Conservation (phyloP, 2,888 invertebrate genomes). For the Hydropsyche betteni region DNA sequence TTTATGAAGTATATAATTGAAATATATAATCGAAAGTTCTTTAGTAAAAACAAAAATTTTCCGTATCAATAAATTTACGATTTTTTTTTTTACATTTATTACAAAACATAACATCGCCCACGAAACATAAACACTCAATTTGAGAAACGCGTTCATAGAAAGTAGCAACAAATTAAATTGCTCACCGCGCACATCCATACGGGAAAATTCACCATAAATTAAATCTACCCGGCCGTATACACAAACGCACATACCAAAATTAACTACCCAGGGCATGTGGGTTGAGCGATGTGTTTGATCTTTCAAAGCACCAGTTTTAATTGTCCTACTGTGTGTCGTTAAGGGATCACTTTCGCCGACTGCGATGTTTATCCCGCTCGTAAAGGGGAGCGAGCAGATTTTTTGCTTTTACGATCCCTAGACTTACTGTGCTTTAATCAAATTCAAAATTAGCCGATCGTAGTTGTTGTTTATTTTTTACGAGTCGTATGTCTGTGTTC, state of each 20-base stretch:
- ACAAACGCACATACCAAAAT: background rate
- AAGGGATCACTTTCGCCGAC: conserved; percentile 24
- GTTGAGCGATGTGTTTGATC: conserved; percentile 10
- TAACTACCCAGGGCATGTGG: background rate
- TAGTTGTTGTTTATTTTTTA: conserved; percentile 37
- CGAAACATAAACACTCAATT: too few species aligned
- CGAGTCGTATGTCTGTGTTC: conserved; percentile 45
- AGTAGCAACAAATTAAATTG: too few species aligned
- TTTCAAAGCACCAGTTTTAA: conserved; percentile 39
- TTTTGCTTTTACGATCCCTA: background rate
- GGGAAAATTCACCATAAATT: background rate
- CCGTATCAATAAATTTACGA: too few species aligned
- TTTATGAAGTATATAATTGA: too few species aligned
- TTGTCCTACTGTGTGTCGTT: conserved; percentile 48
- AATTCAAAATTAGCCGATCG: conserved; percentile 14
- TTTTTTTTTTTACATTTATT: too few species aligned
- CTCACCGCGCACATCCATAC: background rate
- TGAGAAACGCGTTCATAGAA: too few species aligned
- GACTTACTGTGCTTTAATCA: conserved; percentile 12
- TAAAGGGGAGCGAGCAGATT: background rate
- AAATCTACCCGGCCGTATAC: background rate
- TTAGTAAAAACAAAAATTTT: too few species aligned
- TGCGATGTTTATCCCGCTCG: conserved; percentile 7
- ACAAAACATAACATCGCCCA: too few species aligned
- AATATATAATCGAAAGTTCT: too few species aligned